Evolutionary conservation across 2,113 vertebrate species (phyloP).

Genomic region (Ammospiza caudacuta): DNA sequence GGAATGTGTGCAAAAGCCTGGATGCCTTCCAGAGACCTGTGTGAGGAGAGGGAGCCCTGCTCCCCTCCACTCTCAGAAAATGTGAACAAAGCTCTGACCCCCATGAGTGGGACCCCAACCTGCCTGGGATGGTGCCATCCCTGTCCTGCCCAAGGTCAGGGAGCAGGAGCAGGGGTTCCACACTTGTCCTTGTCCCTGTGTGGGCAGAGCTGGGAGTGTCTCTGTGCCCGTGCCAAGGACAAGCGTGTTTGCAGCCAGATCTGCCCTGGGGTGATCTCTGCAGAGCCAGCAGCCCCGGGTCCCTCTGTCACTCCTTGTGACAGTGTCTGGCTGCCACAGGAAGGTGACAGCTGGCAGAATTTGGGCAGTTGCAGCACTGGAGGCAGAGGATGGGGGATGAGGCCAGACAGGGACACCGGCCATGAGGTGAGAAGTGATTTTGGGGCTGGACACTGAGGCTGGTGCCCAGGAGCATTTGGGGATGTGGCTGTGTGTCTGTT

Average conservation of each 20-base stretch:
- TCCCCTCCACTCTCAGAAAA: neutral
- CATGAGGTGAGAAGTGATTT: neutral
- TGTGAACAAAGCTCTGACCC: neutral
- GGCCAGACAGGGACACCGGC: neutral
- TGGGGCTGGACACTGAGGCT: neutral
- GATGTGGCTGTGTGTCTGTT: neutral
- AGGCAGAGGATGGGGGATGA: neutral
- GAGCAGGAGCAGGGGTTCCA: neutral
- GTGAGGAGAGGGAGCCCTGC: neutral
- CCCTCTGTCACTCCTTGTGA: neutral
- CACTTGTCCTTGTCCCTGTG: neutral
- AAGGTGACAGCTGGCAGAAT: neutral
- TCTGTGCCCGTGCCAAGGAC: rapidly evolving
- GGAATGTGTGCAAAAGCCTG: neutral
- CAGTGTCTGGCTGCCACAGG: neutral
- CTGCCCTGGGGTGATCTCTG: neutral
- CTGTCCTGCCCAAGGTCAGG: neutral
- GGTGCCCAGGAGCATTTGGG: neutral
- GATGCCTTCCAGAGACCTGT: neutral
- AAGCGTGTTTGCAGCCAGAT: neutral
- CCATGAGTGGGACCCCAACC: rapidly evolving
- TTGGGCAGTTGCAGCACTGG: neutral
- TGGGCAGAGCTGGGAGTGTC: neutral
- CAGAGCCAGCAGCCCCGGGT: neutral
- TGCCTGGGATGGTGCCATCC: neutral